These are phyloP conservation scores for Drosophila nasuta DNA, from an alignment of 1,140 invertebrate genomes.

Conservation along the genomic window DNA sequence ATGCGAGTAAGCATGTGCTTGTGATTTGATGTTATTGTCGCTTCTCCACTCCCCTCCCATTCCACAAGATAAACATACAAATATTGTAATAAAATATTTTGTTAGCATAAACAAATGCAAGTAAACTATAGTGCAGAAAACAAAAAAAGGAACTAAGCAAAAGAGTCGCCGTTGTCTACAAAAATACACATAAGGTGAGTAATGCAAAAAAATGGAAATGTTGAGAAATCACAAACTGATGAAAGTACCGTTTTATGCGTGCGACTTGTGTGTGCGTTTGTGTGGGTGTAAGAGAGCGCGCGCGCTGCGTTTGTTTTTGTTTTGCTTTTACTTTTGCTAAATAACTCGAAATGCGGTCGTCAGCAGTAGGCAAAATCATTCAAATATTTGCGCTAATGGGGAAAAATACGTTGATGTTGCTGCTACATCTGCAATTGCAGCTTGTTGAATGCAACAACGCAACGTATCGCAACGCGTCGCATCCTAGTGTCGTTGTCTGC, in stretches of 20 bases:
- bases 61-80: constrained; percentile 49
- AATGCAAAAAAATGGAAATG: constrained; percentile 30
- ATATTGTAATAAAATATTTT: constrained; percentile 28
- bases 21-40: constrained; percentile 71
- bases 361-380: constrained; percentile 49
- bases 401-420: constrained; percentile 62
- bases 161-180: constrained; percentile 33
- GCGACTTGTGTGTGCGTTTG: constrained; percentile 10
- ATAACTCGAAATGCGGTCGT: constrained; percentile 58
- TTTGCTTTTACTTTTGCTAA: constrained; percentile 47
- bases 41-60: constrained; percentile 32
- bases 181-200: constrained; percentile 39
- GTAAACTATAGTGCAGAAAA: background rate
- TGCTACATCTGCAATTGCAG: constrained; percentile 41
- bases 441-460: constrained; percentile 74
- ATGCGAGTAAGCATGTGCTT: constrained; percentile 53
- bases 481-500: constrained; percentile 2
- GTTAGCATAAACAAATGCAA: constrained; percentile 26
- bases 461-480: constrained; percentile 26
- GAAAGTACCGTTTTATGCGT: constrained; percentile 49
- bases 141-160: background rate
- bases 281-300: constrained; percentile 42
- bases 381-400: constrained; percentile 67
- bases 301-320: constrained; percentile 42
- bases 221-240: constrained; percentile 46